A percentile compares a stretch with the other conserved stretches of the same genome.
Evolutionary conservation across 2,113 vertebrate species (phyloP).

Genomic region (Nothocercus julius): DNA sequence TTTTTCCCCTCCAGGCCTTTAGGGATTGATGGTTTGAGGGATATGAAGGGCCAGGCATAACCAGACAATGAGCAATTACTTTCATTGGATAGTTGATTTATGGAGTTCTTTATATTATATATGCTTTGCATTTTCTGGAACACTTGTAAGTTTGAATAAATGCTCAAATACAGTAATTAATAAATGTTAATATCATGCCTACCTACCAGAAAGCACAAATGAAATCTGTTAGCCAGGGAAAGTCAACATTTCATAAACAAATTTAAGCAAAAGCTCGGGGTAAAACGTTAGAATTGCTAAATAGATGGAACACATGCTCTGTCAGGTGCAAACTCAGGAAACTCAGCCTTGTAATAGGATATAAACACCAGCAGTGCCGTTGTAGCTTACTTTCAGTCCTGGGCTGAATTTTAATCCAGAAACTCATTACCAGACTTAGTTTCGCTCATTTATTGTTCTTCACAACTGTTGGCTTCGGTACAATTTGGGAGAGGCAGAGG

Average conservation of each 20-base stretch:
- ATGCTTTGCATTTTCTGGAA: background rate
- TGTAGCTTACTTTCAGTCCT: background rate
- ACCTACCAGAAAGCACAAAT: constrained; percentile 16
- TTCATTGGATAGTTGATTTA: background rate
- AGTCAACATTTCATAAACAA: background rate
- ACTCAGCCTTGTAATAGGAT: background rate
- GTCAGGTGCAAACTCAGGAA: background rate
- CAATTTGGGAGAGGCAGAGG: rapidly evolving
- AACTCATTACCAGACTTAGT: background rate
- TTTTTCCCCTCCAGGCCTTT: background rate
- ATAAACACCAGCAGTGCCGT: background rate
- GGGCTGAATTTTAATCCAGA: background rate
- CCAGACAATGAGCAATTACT: constrained; percentile 10
- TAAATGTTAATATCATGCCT: background rate
- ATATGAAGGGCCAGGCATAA: background rate
- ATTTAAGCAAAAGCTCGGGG: background rate
- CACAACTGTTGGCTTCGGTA: background rate
- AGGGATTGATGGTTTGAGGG: background rate
- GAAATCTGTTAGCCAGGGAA: background rate
- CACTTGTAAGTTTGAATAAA: background rate
- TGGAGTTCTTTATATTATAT: background rate
- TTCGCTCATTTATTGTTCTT: background rate
- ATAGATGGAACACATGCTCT: background rate
- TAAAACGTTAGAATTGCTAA: background rate
- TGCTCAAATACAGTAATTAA: background rate